Percentiles rank a stretch among this genome's conserved stretches.
Evolutionary conservation across 1,140 invertebrate species (phyloP).

Genomic region (Trachymyrmex septentrionalis): DNA sequence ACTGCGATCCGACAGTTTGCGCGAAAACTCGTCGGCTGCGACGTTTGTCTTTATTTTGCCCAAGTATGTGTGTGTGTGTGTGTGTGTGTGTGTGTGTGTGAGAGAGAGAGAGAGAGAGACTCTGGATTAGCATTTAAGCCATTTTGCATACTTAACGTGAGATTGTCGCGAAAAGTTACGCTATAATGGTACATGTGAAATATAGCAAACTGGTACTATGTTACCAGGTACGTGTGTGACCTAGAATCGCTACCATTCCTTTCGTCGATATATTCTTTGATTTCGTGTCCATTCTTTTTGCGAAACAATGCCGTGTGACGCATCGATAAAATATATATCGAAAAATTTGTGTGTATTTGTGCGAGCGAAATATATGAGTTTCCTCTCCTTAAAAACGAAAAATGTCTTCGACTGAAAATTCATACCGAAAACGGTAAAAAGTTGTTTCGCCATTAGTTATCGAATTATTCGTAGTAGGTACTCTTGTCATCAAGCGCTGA

Average conservation of each 20-base stretch:
- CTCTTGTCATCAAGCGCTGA: neutral
- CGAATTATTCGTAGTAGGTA: neutral
- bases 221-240: neutral
- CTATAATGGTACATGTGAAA: slow-evolving; percentile 16
- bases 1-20: slow-evolving; percentile 43
- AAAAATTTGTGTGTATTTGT: neutral
- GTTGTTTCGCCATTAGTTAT: neutral
- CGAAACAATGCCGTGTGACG: slow-evolving; percentile 11
- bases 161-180: slow-evolving; percentile 31
- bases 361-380: slow-evolving; percentile 15
- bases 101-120: neutral
- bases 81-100: neutral
- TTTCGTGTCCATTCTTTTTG: neutral
- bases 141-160: slow-evolving; percentile 53
- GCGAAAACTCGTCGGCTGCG: slow-evolving; percentile 23
- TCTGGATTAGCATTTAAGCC: slow-evolving; percentile 56
- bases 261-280: slow-evolving; percentile 3
- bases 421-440: neutral
- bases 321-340: neutral
- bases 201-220: neutral
- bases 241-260: neutral
- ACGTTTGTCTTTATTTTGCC: slow-evolving; percentile 10
- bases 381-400: neutral
- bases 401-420: neutral
- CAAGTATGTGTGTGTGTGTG: neutral